Base-by-base conservation (phyloP, 2,888 invertebrate species). In the Nomada goodeniana region DNA sequence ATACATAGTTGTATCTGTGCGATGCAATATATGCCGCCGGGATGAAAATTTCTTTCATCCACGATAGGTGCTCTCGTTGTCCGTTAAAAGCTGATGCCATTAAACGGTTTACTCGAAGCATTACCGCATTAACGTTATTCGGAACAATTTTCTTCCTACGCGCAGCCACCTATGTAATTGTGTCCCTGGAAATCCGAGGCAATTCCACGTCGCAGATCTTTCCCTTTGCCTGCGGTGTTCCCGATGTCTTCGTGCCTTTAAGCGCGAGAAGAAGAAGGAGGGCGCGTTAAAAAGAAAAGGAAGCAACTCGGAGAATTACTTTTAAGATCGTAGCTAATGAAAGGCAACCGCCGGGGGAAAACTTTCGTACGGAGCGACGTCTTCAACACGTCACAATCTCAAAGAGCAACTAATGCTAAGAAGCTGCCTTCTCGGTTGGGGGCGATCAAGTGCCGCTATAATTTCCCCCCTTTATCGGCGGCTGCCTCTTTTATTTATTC, bases 291-390 rank as follows among this genome's bases (percentile, higher is more conserved):
- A 29, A 20, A 50, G 61, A 29, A 57, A 47, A 20, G 47, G 47
- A 47, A 57, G 55, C 69, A 63, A 44, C 23, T n/a, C 55, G 55
- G 50, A 23, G 70, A 70, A 70, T 59, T 64, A 71, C 64, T 63
- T 70, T 63, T 15, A 23, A 26, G 64, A 65, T 65, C 57, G 50
- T 26, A 50, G 70, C 26, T 70, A 70, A 76, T 65, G 76, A 70
- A 76, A 76, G 50, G 15, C 59, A 64, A 36, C 42, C 36, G 59
- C 59, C 64, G 13, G 26, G 63, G 47, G 50, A 57, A 44, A 57
- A 61, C 36, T 70, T 70, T 11, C 70, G 23, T 61, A 55, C 50
- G 59, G 20, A 36, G 50, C 26, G 52, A 53, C 23, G n/a, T 55
- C 42, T 26, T 65, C 26, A 60, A 52, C 67, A 60, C n/a, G 55